Evolutionary conservation across 2,888 invertebrate species (phyloP), one percentile per base, ranked within the genome.

Genomic region (Saturnia japonica): DNA sequence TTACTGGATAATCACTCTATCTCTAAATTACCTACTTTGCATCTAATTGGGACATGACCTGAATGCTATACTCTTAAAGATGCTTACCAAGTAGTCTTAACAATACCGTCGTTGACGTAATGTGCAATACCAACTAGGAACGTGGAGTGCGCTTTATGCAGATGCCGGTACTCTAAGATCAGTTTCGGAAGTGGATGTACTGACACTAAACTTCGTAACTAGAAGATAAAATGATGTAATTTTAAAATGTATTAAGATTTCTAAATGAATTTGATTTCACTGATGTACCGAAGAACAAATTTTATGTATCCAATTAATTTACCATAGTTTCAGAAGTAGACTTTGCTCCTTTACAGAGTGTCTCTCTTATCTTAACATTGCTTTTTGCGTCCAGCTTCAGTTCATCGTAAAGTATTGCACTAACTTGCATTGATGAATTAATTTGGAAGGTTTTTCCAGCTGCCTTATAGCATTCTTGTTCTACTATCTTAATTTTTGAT

Each of bases 291-390:
- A 43, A 47, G 6, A 1, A 54, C 19, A 22, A n/a, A 54, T 22
- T 54, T n/a, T 54, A 8, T 54, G 54, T 7, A 7, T 54, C 9
- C n/a, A n/a, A 1, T 43, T 9, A 43, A n/a, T 57, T 75, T 67
- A 94, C 94, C 89, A 90, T 89, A 57, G 85, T 77, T 76, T 94
- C 94, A 0, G 91, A 91, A 0, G 94, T 94, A 42, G 94, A 94
- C 75, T 93, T 94, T 0, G 85, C 89, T 1, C 91, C 90, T 68
- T 82, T 85, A 25, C 79, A 70, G 9, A 86, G 45, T 0, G 94
- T 94, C 76, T 88, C 89, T 72, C 83, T 84, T 34, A 94, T 85
- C 73, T 81, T 85, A 14, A 94, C 78, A 68, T 90, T 88, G 73
- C 82, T 82, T 72, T 85, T 86, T 14, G 80, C 74, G 74, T 94